Evolutionary conservation across 2,113 vertebrate genomes (phyloP).

Genomic region (Seriola dumerili): DNA sequence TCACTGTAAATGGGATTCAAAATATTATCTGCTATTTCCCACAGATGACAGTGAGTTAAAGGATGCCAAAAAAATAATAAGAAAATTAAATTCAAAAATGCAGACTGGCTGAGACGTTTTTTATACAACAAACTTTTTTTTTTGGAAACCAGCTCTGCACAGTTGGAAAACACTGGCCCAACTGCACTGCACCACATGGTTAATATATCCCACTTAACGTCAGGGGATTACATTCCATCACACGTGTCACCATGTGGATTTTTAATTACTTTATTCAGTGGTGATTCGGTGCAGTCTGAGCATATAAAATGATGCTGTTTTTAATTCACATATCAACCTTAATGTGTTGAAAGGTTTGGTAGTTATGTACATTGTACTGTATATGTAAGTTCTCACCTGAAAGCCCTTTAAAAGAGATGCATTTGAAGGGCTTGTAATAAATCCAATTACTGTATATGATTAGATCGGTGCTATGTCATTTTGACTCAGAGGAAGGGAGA

Average conservation of each 20-base stretch:
- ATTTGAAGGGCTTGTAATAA: conserved; percentile 5
- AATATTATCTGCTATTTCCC: neutral
- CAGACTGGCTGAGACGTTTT: neutral
- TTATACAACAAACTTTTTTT: neutral
- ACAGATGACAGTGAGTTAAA: neutral
- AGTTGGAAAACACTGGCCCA: neutral
- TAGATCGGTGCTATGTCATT: neutral
- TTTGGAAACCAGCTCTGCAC: neutral
- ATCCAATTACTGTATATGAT: neutral
- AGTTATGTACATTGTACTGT: neutral
- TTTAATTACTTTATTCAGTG: neutral
- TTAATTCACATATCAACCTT: neutral
- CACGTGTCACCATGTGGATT: neutral
- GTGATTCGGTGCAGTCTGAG: neutral
- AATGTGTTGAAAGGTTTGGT: neutral
- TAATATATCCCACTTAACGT: conserved; percentile 12
- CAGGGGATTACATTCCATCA: neutral
- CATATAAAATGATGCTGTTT: neutral
- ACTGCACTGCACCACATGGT: neutral
- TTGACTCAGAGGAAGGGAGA: neutral
- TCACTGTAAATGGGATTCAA: neutral
- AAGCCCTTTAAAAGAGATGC: neutral
- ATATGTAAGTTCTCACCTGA: neutral
- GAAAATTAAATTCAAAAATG: neutral
- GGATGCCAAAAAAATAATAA: neutral